These are phyloP conservation scores for Rhopalosiphum maidis DNA, from an alignment of 1,140 invertebrate genomes.

Conservation along the genomic window DNA sequence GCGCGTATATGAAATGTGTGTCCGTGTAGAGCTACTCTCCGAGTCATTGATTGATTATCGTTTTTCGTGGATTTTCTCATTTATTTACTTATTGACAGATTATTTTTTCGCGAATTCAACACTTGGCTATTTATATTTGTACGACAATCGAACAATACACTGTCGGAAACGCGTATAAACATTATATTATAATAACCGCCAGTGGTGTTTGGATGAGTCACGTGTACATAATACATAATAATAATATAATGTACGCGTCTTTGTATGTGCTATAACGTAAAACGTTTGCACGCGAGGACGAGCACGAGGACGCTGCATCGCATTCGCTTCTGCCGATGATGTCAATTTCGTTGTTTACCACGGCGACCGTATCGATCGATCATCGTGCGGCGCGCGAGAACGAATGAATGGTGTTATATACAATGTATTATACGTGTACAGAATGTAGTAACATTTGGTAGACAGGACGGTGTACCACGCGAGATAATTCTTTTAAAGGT, in stretches of 20 bases:
- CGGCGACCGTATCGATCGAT: not conserved
- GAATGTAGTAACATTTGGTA: not conserved
- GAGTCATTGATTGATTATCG: slow-evolving; percentile 26
- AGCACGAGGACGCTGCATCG: not conserved
- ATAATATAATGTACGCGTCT: not conserved
- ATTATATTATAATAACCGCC: not conserved
- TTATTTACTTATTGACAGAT: slow-evolving; percentile 5
- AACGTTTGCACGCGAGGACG: not conserved
- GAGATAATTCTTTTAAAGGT: not conserved
- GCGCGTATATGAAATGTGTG: not conserved
- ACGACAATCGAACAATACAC: not conserved
- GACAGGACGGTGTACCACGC: not conserved
- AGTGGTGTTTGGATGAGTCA: not conserved
- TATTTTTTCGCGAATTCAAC: slow-evolving; percentile 16
- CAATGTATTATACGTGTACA: not conserved
- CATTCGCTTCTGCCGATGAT: not conserved
- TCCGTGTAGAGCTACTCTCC: not conserved
- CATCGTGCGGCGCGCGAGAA: not conserved
- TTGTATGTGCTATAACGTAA: not conserved
- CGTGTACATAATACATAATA: not conserved
- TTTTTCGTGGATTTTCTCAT: not conserved
- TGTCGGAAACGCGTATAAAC: not conserved
- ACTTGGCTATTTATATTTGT: not conserved
- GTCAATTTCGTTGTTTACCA: not conserved
- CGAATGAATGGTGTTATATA: not conserved